Evolutionary conservation across 2,888 invertebrate species (phyloP).

Genomic region (Nemapogon koenigi): DNA sequence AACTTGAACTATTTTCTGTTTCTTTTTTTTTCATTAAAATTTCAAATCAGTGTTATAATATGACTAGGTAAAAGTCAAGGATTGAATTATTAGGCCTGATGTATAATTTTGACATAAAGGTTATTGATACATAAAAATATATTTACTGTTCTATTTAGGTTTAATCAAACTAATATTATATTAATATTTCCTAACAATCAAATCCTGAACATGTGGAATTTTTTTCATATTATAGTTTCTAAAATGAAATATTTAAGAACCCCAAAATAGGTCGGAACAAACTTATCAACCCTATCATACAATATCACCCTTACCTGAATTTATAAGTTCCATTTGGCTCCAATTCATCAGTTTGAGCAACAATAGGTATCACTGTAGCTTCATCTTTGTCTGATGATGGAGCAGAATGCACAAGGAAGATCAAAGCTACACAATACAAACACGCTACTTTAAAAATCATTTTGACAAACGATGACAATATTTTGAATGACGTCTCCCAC

Average conservation of each 20-base stretch:
- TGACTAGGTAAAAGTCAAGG: too few species aligned
- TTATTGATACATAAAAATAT: too few species aligned
- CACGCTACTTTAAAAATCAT: constrained; percentile 37
- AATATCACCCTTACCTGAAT: constrained; percentile 45
- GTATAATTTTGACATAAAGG: too few species aligned
- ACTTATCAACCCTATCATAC: too few species aligned
- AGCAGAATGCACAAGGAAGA: too few species aligned
- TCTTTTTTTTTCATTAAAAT: too few species aligned
- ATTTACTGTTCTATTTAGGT: background rate
- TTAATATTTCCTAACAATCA: background rate
- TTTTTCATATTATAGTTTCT: background rate
- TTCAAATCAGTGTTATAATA: too few species aligned
- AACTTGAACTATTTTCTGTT: too few species aligned
- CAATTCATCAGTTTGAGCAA: constrained; percentile 56
- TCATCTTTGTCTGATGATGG: constrained; percentile 1
- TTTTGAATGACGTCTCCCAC: constrained; percentile 51
- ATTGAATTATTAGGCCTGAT: too few species aligned
- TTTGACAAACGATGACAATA: constrained; percentile 24
- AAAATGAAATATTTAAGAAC: too few species aligned
- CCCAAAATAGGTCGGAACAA: too few species aligned
- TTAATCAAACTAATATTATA: background rate
- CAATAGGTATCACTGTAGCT: constrained; percentile 48
- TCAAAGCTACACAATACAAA: constrained; percentile 22
- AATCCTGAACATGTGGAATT: background rate
- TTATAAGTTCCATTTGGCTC: constrained; percentile 59